These are phyloP conservation scores for Pogonognathellus flavescens DNA, from an alignment of 1,140 invertebrate species.

Conservation along the genomic window DNA sequence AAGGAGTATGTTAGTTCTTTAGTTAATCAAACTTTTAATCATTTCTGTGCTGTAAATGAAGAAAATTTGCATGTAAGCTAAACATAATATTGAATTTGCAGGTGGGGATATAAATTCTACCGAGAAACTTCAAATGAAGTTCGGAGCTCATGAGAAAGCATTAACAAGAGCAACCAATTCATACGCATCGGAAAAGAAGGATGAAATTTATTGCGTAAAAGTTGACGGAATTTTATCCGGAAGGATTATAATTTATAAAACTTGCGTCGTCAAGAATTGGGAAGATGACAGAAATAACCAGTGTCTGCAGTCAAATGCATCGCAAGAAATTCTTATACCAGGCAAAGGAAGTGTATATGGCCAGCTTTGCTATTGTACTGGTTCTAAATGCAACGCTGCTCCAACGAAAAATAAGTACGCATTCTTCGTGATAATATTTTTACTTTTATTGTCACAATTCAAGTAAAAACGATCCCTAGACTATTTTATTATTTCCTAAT, in stretches of 20 bases:
- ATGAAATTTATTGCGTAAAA: conserved; percentile 1
- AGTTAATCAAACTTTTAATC: too few species aligned
- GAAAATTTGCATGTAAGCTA: background rate
- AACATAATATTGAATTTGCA: too few species aligned
- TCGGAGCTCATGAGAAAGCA: background rate
- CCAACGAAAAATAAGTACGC: background rate
- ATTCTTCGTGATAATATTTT: background rate
- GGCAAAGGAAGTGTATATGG: background rate
- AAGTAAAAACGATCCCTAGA: background rate
- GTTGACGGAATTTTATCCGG: background rate
- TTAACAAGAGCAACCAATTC: background rate
- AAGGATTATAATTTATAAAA: background rate
- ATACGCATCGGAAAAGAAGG: too few species aligned
- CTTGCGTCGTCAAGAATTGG: conserved; percentile 12
- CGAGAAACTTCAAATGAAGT: background rate
- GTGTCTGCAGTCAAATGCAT: background rate
- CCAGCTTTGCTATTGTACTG: background rate
- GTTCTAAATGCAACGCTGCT: background rate
- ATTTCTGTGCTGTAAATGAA: too few species aligned
- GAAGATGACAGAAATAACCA: background rate
- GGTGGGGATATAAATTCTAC: too few species aligned
- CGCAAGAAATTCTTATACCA: background rate
- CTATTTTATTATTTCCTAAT: background rate
- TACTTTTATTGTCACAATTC: background rate
- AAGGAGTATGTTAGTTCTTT: background rate